A percentile compares a stretch with the other conserved stretches of the same genome.
Evolutionary conservation across 2,888 invertebrate genomes (phyloP).

Genomic region (Crossocerus cetratus): DNA sequence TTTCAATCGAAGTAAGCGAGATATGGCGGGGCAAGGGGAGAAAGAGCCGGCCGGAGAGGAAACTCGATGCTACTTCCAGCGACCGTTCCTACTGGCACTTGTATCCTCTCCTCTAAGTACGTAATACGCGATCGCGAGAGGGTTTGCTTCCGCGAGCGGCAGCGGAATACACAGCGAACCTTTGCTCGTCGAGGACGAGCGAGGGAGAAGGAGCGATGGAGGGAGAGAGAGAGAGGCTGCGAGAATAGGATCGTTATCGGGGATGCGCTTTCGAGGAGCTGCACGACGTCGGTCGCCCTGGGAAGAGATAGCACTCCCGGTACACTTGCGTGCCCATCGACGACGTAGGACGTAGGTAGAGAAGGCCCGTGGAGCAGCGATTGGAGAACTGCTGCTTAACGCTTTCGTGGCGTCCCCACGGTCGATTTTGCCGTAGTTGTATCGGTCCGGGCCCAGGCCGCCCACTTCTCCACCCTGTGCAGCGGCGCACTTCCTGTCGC

Average conservation of each 20-base stretch:
- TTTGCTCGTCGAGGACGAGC: not conserved
- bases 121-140: not conserved
- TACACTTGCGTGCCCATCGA: too few relatives aligned
- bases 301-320: too few relatives aligned
- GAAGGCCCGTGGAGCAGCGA: constrained; percentile 26
- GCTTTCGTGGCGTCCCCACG: not conserved
- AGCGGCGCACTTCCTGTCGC: constrained; percentile 27
- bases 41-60: too few relatives aligned
- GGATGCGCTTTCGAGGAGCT: too few relatives aligned
- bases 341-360: too few relatives aligned
- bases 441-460: constrained; percentile 4
- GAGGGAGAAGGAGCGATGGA: constrained; percentile 4
- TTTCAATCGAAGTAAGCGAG: too few relatives aligned
- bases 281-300: too few relatives aligned
- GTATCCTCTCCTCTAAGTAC: not conserved
- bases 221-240: constrained; percentile 2
- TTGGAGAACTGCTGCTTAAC: constrained; percentile 21
- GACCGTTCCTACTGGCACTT: not conserved
- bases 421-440: constrained; percentile 9
- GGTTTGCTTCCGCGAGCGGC: not conserved
- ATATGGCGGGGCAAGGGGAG: too few relatives aligned
- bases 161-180: not conserved
- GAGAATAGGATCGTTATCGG: constrained; percentile 5
- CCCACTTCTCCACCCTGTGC: constrained; percentile 22
- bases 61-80: too few relatives aligned